Evolutionary conservation across 2,888 invertebrate species (phyloP), one percentile per base, ranked within the genome.

Genomic region (Pammene aurita): DNA sequence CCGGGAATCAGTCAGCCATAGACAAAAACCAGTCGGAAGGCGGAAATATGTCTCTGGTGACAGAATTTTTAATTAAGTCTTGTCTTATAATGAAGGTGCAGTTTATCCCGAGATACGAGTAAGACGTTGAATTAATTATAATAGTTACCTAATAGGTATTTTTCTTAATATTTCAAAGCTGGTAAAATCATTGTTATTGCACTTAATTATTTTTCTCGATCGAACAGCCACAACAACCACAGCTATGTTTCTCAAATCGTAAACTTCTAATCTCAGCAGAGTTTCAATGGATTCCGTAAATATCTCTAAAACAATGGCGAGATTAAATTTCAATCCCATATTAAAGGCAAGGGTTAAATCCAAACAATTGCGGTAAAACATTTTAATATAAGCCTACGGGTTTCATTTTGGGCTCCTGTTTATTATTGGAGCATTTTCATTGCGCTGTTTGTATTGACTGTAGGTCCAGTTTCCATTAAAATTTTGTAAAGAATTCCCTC

Each of bases 271-370:
- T 68, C 63, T 63, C 50, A 50, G 41, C 48, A 11, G 42, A 63
- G 50, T 57, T 68, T 63, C 50, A 68, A 63, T 68, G 67, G 67
- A 44, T 68, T 57, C 50, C 63, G 67, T 63, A 68, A 68, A 68
- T 68, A 63, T 68, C 67, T 63, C 67, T 56, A 68, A 68, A 68
- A 68, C 67, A 68, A 68, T 68, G 57, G 67, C 50, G 50, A 57
- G 63, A 63, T 68, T 63, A 63, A 68, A 68, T 68, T 67, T 62
- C 67, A 57, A 68, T 63, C 63, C 67, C 26, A 68, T 57, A 68
- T 63, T 57, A 68, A 68, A 57, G 67, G 66, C 50, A 63, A 68
- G 67, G 67, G 67, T 68, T 67, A 68, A 68, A 63, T 68, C 67
- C 63, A 63, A 63, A 68, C 67, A 68, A 68, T 68, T 63, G 67